Conservation (phyloP, 2,797 vertebrate genomes). For the Atherinosoma microstoma region DNA sequence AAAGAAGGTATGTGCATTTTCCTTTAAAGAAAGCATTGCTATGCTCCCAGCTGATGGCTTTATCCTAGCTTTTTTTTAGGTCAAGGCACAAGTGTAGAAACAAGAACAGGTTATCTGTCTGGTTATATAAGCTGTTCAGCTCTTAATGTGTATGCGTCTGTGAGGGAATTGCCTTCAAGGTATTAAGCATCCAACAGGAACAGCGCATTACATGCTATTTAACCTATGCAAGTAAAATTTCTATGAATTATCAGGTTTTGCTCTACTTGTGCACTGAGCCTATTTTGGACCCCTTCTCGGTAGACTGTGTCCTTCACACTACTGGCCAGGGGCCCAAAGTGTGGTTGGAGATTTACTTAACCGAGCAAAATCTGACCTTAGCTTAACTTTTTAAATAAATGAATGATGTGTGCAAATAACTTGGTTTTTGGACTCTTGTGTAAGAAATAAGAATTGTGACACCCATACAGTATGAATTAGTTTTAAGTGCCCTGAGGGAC, state of each 20-base stretch:
- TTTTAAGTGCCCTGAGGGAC: slow-evolving; percentile 41
- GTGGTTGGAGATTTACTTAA: slow-evolving; percentile 81
- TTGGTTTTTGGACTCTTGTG: slow-evolving; percentile 84
- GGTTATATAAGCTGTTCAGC: slow-evolving; percentile 79
- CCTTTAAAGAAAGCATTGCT: slow-evolving; percentile 31
- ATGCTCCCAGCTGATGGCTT: slow-evolving; percentile 62
- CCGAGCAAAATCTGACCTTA: slow-evolving; percentile 78
- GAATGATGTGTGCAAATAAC: slow-evolving; percentile 80
- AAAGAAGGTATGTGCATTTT: slow-evolving; percentile 76
- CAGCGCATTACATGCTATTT: slow-evolving; percentile 6
- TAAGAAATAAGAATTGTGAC: slow-evolving; percentile 55
- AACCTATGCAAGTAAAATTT: slow-evolving; percentile 22
- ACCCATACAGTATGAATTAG: slow-evolving; percentile 31
- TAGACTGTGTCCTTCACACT: slow-evolving; percentile 71
- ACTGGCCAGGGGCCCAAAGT: slow-evolving; percentile 74
- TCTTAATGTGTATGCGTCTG: slow-evolving; percentile 55
- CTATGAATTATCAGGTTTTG: slow-evolving; percentile 30
- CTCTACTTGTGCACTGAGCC: slow-evolving; percentile 49
- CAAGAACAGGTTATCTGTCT: slow-evolving; percentile 75
- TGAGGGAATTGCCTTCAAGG: slow-evolving; percentile 33
- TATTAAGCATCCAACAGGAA: slow-evolving; percentile 42
- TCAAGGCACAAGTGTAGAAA: slow-evolving; percentile 73
- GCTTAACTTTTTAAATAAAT: slow-evolving; percentile 84
- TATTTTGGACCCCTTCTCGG: slow-evolving; percentile 58
- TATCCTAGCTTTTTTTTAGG: slow-evolving; percentile 72